phyloP scores from a whole-genome alignment of 2,888 invertebrate genomes.

The Campopleginae sp. region DNA sequence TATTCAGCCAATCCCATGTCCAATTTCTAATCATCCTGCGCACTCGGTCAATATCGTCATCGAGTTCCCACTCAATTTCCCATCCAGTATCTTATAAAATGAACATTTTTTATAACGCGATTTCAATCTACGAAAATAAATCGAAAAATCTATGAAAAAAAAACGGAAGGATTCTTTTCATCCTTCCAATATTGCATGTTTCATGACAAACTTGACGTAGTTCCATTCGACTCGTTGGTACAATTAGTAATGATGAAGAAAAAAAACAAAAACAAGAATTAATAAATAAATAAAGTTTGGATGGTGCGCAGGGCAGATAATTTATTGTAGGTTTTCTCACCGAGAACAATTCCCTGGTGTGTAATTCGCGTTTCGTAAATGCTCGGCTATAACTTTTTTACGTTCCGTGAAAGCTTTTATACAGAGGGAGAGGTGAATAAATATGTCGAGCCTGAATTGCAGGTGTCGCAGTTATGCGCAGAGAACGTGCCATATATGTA shows the following conservation, averaged over 20 bases:
- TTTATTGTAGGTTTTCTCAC: slow-evolving; percentile 18
- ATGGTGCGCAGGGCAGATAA: slow-evolving; percentile 8
- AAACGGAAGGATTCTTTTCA: too few species aligned
- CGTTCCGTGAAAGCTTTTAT: slow-evolving; percentile 22
- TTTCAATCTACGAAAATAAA: neutral
- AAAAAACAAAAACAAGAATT: slow-evolving; percentile 7
- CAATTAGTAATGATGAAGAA: neutral
- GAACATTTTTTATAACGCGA: neutral
- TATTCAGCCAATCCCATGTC: neutral
- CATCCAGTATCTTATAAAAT: neutral
- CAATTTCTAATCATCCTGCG: neutral
- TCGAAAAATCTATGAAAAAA: neutral
- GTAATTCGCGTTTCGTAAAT: slow-evolving; percentile 30
- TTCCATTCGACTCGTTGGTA: neutral
- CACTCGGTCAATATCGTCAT: neutral
- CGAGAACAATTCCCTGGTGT: slow-evolving; percentile 19
- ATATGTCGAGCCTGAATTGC: slow-evolving; percentile 36
- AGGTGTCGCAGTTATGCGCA: neutral
- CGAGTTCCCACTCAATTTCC: neutral
- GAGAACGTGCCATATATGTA: slow-evolving; percentile 12
- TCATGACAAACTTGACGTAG: neutral
- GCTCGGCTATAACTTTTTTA: slow-evolving; percentile 29
- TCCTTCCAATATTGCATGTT: neutral
- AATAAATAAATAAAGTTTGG: slow-evolving; percentile 19
- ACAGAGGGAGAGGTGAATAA: neutral